Evolutionary conservation across 2,797 vertebrate genomes (phyloP).

Genomic region (Synaphobranchus kaupii): DNA sequence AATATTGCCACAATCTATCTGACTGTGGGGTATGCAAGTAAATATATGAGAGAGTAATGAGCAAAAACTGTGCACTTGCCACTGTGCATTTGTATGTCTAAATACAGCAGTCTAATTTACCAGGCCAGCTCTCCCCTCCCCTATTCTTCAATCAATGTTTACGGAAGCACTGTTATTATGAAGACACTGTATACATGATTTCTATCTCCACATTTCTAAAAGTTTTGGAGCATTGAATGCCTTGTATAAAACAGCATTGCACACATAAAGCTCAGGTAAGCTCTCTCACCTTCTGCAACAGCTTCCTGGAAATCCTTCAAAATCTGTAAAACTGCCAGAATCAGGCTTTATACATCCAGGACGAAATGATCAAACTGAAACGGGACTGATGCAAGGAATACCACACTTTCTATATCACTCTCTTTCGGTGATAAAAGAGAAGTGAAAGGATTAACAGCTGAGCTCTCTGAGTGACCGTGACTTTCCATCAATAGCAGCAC

Average conservation of each 20-base stretch:
- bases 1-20: background rate
- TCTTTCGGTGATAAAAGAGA: background rate
- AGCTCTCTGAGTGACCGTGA: background rate
- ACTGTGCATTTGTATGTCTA: background rate
- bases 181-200: background rate
- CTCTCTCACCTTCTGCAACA: constrained; percentile 1
- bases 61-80: background rate
- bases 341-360: background rate
- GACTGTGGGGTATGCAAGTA: background rate
- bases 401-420: background rate
- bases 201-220: background rate
- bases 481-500: background rate
- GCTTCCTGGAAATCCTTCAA: background rate
- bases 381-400: background rate
- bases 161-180: background rate
- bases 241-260: background rate
- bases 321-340: background rate
- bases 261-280: background rate
- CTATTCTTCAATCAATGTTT: too few relatives aligned
- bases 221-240: background rate
- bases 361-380: background rate
- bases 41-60: background rate
- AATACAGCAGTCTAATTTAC: background rate
- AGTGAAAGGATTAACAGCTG: background rate
- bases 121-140: background rate